phyloP scores from a whole-genome alignment of 64 coral and sea anemone species.

The Pocillopora verrucosa region DNA sequence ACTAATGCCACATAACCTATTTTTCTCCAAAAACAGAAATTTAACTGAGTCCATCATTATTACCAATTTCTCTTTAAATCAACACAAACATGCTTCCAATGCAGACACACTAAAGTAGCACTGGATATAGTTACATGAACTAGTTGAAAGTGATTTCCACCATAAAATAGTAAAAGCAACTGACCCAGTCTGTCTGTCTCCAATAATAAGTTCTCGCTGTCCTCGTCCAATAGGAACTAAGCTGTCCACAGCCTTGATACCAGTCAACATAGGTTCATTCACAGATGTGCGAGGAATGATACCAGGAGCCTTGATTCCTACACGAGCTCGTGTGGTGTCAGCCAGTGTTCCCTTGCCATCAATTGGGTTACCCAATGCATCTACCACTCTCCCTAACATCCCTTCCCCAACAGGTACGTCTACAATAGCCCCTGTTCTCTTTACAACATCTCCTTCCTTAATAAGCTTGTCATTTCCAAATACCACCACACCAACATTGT shows the following conservation, averaged over 20 bases:
- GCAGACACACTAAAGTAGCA: too few relatives aligned
- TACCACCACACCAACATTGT: conserved; percentile 99
- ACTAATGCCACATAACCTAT: too few relatives aligned
- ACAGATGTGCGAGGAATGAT: conserved; percentile 99
- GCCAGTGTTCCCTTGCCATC: conserved; percentile 87
- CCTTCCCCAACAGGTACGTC: conserved; percentile 97
- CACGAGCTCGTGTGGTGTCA: conserved; percentile 59
- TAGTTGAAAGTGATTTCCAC: background rate
- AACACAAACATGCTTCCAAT: too few relatives aligned
- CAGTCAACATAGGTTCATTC: conserved; percentile 99
- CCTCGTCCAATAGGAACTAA: conserved; percentile 99
- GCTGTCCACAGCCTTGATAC: conserved; percentile 98
- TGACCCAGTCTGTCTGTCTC: conserved; percentile 98
- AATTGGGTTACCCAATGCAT: conserved; percentile 98
- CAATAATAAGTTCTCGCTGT: conserved; percentile 98
- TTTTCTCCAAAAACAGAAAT: too few relatives aligned
- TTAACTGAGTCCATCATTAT: too few relatives aligned
- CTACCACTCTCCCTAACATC: conserved; percentile 92
- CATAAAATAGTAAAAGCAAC: background rate
- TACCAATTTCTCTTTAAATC: too few relatives aligned
- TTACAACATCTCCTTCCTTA: conserved; percentile 98
- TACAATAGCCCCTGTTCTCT: conserved; percentile 99
- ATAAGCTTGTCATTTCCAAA: conserved; percentile 99
- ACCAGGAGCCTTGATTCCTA: conserved; percentile 95
- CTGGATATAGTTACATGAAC: too few relatives aligned